phyloP scores from a whole-genome alignment of 2,888 invertebrate genomes.

The Yponomeuta evonymella region DNA sequence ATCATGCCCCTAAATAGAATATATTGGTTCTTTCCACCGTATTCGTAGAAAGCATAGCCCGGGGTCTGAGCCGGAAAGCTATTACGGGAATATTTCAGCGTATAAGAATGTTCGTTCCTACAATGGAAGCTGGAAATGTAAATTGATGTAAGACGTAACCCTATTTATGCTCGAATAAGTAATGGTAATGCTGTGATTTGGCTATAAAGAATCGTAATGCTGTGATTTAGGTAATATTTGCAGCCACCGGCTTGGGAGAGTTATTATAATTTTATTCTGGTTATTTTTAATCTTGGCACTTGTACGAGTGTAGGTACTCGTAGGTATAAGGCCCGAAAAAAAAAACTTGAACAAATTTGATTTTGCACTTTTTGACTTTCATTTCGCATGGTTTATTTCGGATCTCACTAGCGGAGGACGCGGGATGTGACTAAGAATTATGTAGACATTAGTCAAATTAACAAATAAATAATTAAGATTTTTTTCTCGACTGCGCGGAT shows the following conservation, averaged over 20 bases:
- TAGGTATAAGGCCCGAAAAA: no score
- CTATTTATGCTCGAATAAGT: neutral
- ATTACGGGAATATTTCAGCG: neutral
- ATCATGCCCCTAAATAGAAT: conserved; percentile 1
- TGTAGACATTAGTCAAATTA: no score
- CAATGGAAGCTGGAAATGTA: neutral
- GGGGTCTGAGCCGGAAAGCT: neutral
- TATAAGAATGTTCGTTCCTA: neutral
- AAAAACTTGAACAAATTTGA: no score
- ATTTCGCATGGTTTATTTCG: no score
- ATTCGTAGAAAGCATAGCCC: neutral
- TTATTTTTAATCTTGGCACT: no score
- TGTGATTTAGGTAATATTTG: neutral
- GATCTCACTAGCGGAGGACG: no score
- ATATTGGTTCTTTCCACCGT: neutral
- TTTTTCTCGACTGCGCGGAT: no score
- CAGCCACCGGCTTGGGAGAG: neutral
- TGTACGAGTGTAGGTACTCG: no score
- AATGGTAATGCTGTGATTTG: neutral
- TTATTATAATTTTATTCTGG: neutral
- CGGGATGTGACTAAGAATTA: no score
- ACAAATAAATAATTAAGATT: no score
- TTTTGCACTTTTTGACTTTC: no score
- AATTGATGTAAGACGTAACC: neutral
- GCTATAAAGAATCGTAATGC: neutral